Evolutionary conservation across 2,113 vertebrate species (phyloP), one percentile per base, ranked within the genome.

Genomic region (Gila orcuttii): DNA sequence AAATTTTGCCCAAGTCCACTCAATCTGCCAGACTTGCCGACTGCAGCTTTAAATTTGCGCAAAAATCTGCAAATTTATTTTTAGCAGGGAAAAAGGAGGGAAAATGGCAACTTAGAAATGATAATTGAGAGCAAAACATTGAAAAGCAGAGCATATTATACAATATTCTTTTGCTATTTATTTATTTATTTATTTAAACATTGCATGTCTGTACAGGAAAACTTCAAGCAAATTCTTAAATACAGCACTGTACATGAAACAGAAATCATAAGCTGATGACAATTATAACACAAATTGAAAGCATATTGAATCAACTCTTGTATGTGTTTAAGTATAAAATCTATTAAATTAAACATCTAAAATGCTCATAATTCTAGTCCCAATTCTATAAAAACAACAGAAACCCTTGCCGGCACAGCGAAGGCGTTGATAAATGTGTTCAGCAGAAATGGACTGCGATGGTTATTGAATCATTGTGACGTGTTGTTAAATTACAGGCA

Each of bases 401-500:
- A 28, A n/a, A n/a, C n/a, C n/a, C n/a, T n/a, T n/a, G n/a, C n/a
- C 12, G 17, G 76, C 10, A 23, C 1, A 13, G 50, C 12, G 6
- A 5, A 60, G 77, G 23, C 55, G 55, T 2, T 64, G 78, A 64
- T 45, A 8, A n/a, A 78, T 59, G 71, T 23, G 47, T 21, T 4
- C 11, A 31, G 47, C 33, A 83, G 88, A 89, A 91, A 78, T 85
- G 88, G 88, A 90, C 90, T 90, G 86, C 92, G 90, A 90, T 89
- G 85, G 86, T 50, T 86, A 82, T 88, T 93, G 91, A 91, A 93
- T 93, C 91, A 86, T 82, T 90, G 89, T 91, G 92, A 89, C 90
- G 86, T 79, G 74, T 76, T 89, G 86, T 94, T 92, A 92, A 94
- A 93, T 94, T 90, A 91, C 86, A 86, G 86, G 89, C 88, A 91